These are phyloP conservation scores for Macrobrachium nipponense DNA, from an alignment of 1,140 invertebrate genomes.

Conservation along the genomic window DNA sequence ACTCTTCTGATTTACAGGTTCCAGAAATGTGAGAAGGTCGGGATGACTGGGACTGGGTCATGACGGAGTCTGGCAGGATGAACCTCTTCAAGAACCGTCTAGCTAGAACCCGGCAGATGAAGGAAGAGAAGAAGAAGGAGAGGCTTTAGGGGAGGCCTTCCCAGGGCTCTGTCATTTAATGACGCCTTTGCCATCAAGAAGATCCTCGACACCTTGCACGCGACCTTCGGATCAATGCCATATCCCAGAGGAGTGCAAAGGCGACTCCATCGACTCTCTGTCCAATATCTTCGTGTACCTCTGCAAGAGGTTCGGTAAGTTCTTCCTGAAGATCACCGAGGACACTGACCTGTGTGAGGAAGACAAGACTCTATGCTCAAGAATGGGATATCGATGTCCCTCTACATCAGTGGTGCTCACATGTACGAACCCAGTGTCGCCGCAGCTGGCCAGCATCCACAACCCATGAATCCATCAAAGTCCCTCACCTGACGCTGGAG, in stretches of 20 bases:
- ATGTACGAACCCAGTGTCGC: conserved; percentile 4
- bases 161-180: not conserved
- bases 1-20: not conserved
- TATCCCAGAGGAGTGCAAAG: not conserved
- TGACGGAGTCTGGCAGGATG: conserved; percentile 9
- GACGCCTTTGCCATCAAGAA: not conserved
- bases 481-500: not conserved
- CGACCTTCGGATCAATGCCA: not conserved
- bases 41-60: not conserved
- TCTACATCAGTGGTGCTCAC: conserved; percentile 13
- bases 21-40: not conserved
- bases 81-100: not conserved
- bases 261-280: not conserved
- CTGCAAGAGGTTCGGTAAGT: conserved; percentile 5
- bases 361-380: conserved; percentile 6
- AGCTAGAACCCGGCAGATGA: not conserved
- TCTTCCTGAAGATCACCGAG: not conserved
- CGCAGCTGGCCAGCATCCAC: not conserved
- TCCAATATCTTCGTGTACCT: not conserved
- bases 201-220: not conserved
- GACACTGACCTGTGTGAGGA: not conserved
- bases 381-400: conserved; percentile 10
- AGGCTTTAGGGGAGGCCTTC: not conserved
- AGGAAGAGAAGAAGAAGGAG: conserved; percentile 2
- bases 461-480: not conserved